Percentiles rank a stretch among this genome's conserved stretches.
These are phyloP conservation scores for Apistogramma diplotaenia DNA, from an alignment of 2,113 vertebrate species.

Conservation along the genomic window DNA sequence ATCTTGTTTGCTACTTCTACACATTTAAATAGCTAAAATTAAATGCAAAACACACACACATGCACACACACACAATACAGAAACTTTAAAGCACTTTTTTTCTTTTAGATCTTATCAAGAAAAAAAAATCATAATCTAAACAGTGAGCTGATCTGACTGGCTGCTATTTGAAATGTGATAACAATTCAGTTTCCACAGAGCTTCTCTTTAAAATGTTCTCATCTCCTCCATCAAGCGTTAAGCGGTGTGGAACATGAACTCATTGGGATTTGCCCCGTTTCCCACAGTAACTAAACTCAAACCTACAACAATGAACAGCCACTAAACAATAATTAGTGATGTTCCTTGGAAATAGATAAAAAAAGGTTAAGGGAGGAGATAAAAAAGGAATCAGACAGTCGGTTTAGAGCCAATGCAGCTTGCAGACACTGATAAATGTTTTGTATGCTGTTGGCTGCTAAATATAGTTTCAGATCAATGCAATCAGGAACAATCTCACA, in stretches of 20 bases:
- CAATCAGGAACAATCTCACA: conserved; percentile 47
- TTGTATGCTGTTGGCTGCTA: conserved; percentile 41
- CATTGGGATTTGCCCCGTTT: conserved; percentile 13
- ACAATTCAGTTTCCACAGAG: not conserved
- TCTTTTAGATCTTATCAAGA: not conserved
- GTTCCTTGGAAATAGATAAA: conserved; percentile 15
- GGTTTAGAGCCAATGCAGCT: conserved; percentile 17
- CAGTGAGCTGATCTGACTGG: not conserved
- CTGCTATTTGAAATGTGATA: conserved; percentile 15
- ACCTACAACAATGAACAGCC: conserved; percentile 4
- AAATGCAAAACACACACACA: too few relatives aligned
- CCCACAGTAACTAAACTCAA: conserved; percentile 37
- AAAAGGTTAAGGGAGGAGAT: not conserved
- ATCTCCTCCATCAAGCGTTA: not conserved
- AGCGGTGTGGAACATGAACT: conserved; percentile 8
- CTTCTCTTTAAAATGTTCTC: not conserved
- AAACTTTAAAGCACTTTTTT: not conserved
- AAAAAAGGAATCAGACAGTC: not conserved
- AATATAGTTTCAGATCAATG: conserved; percentile 68
- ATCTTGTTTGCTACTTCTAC: too few relatives aligned
- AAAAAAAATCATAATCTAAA: not conserved
- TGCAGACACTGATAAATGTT: conserved; percentile 48
- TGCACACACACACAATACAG: not conserved
- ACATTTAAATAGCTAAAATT: too few relatives aligned
- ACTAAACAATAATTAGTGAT: conserved; percentile 3